Percentiles rank a stretch among this genome's conserved stretches.
Conservation (phyloP, 2,888 invertebrate genomes). For the Gisinianus flammeolus region DNA sequence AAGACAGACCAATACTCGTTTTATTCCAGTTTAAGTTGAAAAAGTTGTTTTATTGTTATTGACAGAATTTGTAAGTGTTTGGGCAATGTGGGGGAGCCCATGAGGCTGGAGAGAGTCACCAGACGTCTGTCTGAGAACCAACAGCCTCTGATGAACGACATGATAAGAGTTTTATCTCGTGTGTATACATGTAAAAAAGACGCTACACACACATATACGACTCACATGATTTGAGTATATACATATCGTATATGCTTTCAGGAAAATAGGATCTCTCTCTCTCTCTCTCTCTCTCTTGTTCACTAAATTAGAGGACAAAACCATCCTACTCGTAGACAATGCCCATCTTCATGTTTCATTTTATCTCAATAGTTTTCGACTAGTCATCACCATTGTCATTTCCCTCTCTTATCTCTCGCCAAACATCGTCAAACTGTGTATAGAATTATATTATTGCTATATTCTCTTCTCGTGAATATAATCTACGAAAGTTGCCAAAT, state of each 20-base stretch:
- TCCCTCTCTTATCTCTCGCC: neutral
- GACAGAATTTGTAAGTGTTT: conserved; percentile 17
- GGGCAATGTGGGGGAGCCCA: neutral
- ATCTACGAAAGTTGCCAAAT: no score
- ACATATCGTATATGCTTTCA: no score
- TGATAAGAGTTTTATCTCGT: conserved; percentile 20
- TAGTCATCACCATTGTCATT: conserved; percentile 28
- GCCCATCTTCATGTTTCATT: conserved; percentile 18
- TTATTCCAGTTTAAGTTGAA: neutral
- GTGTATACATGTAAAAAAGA: neutral
- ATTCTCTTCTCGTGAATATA: no score
- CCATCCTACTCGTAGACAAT: conserved; percentile 3
- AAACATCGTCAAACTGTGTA: neutral
- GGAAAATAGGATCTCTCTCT: neutral
- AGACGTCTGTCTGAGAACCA: conserved; percentile 1
- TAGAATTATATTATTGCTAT: no score
- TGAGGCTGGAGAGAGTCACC: neutral
- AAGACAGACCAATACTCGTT: neutral
- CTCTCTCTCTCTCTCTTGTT: neutral
- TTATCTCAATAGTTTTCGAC: conserved; percentile 27
- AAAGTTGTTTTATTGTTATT: conserved; percentile 31
- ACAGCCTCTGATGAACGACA: conserved; percentile 31
- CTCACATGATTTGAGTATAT: neutral
- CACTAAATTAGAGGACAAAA: conserved; percentile 9
- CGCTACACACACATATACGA: neutral